A percentile compares a stretch with the other conserved stretches of the same genome.
Evolutionary conservation across 1,140 invertebrate species (phyloP).

Genomic region (Acromyrmex charruanus): DNA sequence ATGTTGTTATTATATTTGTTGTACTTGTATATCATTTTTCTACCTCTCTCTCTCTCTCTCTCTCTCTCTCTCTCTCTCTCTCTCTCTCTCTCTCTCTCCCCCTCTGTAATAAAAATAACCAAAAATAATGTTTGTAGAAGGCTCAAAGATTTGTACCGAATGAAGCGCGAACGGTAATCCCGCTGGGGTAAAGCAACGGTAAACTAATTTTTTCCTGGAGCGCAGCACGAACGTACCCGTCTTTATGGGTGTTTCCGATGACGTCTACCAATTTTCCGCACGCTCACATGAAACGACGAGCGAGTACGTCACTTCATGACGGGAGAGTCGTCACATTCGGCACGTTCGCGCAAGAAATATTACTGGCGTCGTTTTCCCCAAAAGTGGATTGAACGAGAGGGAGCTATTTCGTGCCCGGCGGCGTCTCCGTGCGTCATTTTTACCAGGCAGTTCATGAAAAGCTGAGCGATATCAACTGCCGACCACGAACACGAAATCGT

Average conservation of each 20-base stretch:
- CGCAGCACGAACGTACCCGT: not conserved
- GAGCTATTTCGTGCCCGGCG: constrained; percentile 53
- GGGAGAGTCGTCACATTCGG: constrained; percentile 53
- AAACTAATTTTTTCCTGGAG: constrained; percentile 47
- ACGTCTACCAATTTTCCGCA: constrained; percentile 53
- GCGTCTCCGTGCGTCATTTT: constrained; percentile 47
- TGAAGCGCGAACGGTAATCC: constrained; percentile 19
- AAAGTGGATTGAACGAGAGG: constrained; percentile 63
- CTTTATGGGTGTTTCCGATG: constrained; percentile 51
- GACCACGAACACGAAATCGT: constrained; percentile 56
- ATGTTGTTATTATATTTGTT: not conserved
- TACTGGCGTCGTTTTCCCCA: constrained; percentile 46
- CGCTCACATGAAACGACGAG: constrained; percentile 47
- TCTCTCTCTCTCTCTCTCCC: not conserved
- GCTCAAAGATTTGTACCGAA: constrained; percentile 43
- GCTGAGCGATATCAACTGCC: constrained; percentile 53
- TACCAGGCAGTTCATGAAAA: constrained; percentile 52
- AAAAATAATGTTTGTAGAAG: not conserved
- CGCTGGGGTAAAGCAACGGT: constrained; percentile 23
- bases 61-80: not conserved
- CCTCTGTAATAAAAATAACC: not conserved
- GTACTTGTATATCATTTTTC: not conserved
- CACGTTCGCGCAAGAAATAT: constrained; percentile 61
- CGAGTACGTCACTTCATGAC: constrained; percentile 41
- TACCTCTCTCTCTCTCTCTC: not conserved